phyloP scores from a whole-genome alignment of 2,797 vertebrate genomes.

The Hippocampus kuda region DNA sequence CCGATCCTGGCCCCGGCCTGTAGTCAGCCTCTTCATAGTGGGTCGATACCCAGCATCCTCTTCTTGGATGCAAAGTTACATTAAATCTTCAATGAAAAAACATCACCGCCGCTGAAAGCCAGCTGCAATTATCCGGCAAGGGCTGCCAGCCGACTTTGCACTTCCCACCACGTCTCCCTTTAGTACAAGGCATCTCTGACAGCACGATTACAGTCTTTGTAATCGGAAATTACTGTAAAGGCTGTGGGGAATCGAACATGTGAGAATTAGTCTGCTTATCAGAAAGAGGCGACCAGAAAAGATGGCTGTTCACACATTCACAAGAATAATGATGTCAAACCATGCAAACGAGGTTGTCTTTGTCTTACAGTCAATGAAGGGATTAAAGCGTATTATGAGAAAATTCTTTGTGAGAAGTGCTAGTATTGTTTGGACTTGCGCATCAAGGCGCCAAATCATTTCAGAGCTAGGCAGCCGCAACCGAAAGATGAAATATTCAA shows the following conservation, averaged over 20 bases:
- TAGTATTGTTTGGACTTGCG: constrained; percentile 9
- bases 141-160: constrained; percentile 34
- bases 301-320: constrained; percentile 31
- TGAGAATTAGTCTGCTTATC: constrained; percentile 43
- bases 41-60: constrained; percentile 55
- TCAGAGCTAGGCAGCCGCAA: constrained; percentile 30
- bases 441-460: constrained; percentile 13
- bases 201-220: constrained; percentile 41
- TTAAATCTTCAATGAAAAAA: constrained; percentile 51
- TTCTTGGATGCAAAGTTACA: constrained; percentile 51
- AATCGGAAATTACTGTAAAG: constrained; percentile 45
- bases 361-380: constrained; percentile 24
- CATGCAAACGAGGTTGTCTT: constrained; percentile 34
- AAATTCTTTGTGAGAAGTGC: constrained; percentile 19
- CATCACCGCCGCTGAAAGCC: constrained; percentile 31
- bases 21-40: constrained; percentile 21
- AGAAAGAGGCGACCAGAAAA: constrained; percentile 38
- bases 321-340: constrained; percentile 42
- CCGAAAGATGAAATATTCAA: constrained; percentile 40
- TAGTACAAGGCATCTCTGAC: constrained; percentile 39
- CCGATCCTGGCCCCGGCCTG: constrained; percentile 35
- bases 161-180: constrained; percentile 36
- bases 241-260: constrained; percentile 7
- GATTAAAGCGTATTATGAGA: constrained; percentile 25
- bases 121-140: constrained; percentile 38